A percentile compares a stretch with the other conserved stretches of the same genome.
Conservation (phyloP, 1,140 invertebrate genomes). For the Panagrolaimus sp. region DNA sequence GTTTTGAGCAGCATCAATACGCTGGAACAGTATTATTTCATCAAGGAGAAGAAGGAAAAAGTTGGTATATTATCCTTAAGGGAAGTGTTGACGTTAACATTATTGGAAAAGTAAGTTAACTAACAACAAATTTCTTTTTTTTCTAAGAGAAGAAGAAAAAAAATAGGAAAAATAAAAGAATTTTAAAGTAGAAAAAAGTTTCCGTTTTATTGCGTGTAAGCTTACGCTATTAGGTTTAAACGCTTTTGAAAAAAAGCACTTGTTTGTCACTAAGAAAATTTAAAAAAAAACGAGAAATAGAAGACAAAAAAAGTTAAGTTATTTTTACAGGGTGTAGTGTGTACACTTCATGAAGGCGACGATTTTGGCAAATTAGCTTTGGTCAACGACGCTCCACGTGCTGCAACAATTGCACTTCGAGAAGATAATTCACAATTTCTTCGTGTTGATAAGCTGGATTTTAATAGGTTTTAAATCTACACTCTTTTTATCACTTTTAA, state of each 20-base stretch:
- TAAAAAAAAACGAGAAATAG: too few relatives aligned
- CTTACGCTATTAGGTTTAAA: background rate
- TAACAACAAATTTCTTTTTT: too few relatives aligned
- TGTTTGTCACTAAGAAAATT: too few relatives aligned
- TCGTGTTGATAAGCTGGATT: constrained; percentile 79
- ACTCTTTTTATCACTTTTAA: constrained; percentile 24
- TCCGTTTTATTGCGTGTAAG: constrained; percentile 13
- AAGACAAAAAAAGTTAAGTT: background rate
- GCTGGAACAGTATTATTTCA: constrained; percentile 75
- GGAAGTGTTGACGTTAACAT: constrained; percentile 80
- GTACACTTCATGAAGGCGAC: constrained; percentile 75
- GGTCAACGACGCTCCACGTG: constrained; percentile 78
- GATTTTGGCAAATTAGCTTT: constrained; percentile 77
- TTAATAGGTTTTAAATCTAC: constrained; percentile 68
- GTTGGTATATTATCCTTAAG: constrained; percentile 78
- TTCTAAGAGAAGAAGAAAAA: too few relatives aligned
- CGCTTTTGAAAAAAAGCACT: background rate
- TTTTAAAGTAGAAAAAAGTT: background rate
- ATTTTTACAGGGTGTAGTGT: constrained; percentile 68
- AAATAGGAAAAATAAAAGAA: too few relatives aligned
- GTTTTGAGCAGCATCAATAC: constrained; percentile 75
- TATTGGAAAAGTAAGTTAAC: constrained; percentile 67
- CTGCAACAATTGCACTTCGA: constrained; percentile 74
- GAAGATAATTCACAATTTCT: constrained; percentile 80
- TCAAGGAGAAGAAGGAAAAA: constrained; percentile 79